These are phyloP conservation scores for Archilochus colubris DNA, from an alignment of 2,113 vertebrate species.

Conservation along the genomic window DNA sequence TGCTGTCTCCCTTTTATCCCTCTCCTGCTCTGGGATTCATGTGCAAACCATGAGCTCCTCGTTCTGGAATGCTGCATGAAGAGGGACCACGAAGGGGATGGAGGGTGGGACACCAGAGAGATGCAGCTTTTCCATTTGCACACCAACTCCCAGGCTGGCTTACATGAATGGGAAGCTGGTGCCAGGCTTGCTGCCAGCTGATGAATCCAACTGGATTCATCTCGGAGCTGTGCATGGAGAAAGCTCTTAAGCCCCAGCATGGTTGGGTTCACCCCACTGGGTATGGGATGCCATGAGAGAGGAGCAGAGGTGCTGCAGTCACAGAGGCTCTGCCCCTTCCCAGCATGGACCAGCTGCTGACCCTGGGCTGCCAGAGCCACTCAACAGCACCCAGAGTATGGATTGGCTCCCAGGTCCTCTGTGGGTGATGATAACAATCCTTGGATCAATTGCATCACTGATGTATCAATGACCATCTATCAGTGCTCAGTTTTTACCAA, in stretches of 20 bases:
- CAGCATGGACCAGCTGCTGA: not conserved
- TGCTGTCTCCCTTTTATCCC: not conserved
- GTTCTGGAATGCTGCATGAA: accelerated
- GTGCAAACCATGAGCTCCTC: not conserved
- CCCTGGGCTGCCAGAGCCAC: not conserved
- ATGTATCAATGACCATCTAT: not conserved
- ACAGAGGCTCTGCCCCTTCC: not conserved
- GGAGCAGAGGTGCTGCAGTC: not conserved
- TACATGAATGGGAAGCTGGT: not conserved
- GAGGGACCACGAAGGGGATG: not conserved
- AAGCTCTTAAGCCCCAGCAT: not conserved
- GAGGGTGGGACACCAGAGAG: not conserved
- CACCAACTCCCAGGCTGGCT: not conserved
- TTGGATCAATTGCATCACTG: not conserved
- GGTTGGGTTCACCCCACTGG: not conserved
- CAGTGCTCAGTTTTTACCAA: not conserved
- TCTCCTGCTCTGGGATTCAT: not conserved
- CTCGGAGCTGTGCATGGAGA: not conserved
- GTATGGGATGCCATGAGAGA: not conserved
- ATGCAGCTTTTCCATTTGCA: not conserved
- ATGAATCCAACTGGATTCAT: constrained; percentile 22
- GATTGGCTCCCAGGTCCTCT: not conserved
- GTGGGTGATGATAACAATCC: not conserved
- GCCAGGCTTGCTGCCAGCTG: constrained; percentile 10
- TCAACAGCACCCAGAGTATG: not conserved